Evolutionary conservation across 2,797 vertebrate species (phyloP).

Genomic region (Rhynchotus rufescens): DNA sequence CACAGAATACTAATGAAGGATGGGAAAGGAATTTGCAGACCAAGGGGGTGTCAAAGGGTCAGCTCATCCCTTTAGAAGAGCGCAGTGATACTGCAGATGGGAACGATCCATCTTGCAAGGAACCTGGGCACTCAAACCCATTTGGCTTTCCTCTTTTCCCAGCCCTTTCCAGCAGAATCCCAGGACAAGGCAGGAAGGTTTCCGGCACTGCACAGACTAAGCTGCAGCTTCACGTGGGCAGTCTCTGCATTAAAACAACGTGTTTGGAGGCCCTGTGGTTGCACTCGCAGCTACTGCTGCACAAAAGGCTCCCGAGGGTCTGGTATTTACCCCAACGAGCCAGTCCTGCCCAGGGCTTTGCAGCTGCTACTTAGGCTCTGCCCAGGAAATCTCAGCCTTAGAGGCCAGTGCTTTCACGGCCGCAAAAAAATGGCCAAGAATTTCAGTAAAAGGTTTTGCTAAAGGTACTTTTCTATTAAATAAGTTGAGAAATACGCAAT

Average conservation of each 20-base stretch:
- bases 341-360: too few species aligned
- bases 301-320: too few species aligned
- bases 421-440: too few species aligned
- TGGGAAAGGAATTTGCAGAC: background rate
- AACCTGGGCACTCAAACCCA: background rate
- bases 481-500: too few species aligned
- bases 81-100: background rate
- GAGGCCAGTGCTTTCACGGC: too few species aligned
- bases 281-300: too few species aligned
- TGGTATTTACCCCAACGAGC: too few species aligned
- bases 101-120: rapidly evolving
- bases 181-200: background rate
- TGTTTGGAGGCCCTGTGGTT: background rate
- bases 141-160: background rate
- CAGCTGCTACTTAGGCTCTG: too few species aligned
- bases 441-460: too few species aligned
- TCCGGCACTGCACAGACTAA: rapidly evolving
- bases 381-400: too few species aligned
- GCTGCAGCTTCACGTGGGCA: too few species aligned
- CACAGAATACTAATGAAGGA: background rate
- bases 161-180: background rate
- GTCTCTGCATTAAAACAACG: rapidly evolving
- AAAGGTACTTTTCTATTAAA: too few species aligned
- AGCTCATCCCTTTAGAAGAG: background rate
- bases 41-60: background rate